Evolutionary conservation across 2,113 vertebrate genomes (phyloP).

Genomic region (Machaerirhynchus nigripectus): DNA sequence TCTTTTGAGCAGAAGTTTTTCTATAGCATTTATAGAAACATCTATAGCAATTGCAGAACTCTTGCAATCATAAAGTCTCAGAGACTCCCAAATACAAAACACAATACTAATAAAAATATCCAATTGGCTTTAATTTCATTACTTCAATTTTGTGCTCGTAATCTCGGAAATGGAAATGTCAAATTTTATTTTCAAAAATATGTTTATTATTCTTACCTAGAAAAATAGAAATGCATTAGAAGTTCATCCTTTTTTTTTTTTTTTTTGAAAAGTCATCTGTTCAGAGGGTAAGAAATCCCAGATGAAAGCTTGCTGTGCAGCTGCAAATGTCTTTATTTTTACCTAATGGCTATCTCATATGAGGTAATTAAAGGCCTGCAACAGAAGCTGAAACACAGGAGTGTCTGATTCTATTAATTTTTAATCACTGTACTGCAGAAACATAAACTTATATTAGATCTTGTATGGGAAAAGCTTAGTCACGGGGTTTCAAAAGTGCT

Average conservation of each 20-base stretch:
- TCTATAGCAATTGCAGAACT: neutral
- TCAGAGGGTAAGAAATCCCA: slow-evolving; percentile 9
- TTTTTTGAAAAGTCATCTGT: slow-evolving; percentile 1
- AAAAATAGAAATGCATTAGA: neutral
- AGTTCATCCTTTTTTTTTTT: neutral
- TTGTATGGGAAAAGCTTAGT: neutral
- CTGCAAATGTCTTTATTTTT: neutral
- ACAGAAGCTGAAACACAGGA: neutral
- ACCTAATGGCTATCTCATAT: neutral
- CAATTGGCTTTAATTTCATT: neutral
- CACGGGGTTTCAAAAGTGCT: neutral
- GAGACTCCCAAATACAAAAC: neutral
- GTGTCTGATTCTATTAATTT: neutral
- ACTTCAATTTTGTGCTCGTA: neutral
- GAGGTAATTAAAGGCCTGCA: neutral
- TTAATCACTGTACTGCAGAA: neutral
- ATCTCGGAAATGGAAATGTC: neutral
- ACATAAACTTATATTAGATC: neutral
- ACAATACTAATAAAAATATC: neutral
- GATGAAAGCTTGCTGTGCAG: neutral
- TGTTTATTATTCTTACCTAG: neutral
- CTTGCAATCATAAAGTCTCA: neutral
- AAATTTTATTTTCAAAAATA: neutral
- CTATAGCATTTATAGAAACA: neutral
- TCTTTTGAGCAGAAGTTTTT: neutral